These are phyloP conservation scores for Hoplostethus atlanticus DNA, from an alignment of 2,797 vertebrate genomes.

Conservation along the genomic window DNA sequence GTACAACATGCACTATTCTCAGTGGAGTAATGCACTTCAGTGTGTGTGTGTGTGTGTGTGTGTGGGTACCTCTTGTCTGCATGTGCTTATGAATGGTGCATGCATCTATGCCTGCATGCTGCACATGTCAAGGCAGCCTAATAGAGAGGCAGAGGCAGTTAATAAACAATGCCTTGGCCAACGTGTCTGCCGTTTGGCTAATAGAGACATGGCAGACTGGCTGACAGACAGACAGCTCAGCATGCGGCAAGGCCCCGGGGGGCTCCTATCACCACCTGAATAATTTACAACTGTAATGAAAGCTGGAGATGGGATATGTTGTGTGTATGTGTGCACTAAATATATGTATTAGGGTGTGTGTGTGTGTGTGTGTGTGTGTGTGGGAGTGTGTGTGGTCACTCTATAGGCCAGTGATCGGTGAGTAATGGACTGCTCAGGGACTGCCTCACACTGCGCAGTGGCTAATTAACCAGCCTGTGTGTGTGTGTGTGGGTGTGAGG, in stretches of 20 bases:
- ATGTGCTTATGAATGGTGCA: background rate
- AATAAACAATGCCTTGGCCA: conserved; percentile 62
- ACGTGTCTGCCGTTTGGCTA: conserved; percentile 46
- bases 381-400: background rate
- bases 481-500: conserved; percentile 2
- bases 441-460: background rate
- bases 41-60: background rate
- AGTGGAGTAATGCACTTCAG: background rate
- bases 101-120: conserved; percentile 16
- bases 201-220: conserved; percentile 52
- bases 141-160: conserved; percentile 47
- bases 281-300: conserved; percentile 83
- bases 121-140: conserved; percentile 29
- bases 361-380: conserved; percentile 9
- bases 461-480: conserved; percentile 28
- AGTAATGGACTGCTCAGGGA: conserved; percentile 33
- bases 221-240: conserved; percentile 32
- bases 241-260: conserved; percentile 31
- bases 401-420: conserved; percentile 17
- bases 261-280: conserved; percentile 71
- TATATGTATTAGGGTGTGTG: background rate
- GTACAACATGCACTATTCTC: conserved; percentile 25
- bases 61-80: background rate
- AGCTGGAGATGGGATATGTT: conserved; percentile 28
- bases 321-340: conserved; percentile 1